phyloP scores from a whole-genome alignment of 1,140 invertebrate genomes.

The Coenobita brevimanus region DNA sequence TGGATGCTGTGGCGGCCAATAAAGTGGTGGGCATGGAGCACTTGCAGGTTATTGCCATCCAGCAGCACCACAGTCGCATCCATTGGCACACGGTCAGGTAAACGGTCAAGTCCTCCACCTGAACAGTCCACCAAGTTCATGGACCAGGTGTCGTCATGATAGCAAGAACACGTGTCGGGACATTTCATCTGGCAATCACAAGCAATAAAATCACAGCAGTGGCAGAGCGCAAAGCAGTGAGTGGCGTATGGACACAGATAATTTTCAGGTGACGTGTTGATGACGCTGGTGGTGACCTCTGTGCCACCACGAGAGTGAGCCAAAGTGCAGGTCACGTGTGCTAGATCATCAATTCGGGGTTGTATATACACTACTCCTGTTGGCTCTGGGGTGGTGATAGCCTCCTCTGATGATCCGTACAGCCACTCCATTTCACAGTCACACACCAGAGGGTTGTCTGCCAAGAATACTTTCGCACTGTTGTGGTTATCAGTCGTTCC shows the following conservation, averaged over 20 bases:
- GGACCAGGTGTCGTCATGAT: conserved; percentile 92
- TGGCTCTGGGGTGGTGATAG: conserved; percentile 81
- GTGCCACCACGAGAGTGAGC: conserved; percentile 71
- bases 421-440: conserved; percentile 91
- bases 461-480: conserved; percentile 92
- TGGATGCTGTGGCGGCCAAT: conserved; percentile 93
- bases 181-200: conserved; percentile 97
- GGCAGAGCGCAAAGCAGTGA: conserved; percentile 93
- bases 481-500: conserved; percentile 80
- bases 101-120: conserved; percentile 80
- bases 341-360: conserved; percentile 89
- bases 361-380: conserved; percentile 80
- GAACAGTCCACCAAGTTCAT: conserved; percentile 94
- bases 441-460: conserved; percentile 91
- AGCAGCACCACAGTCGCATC: conserved; percentile 92
- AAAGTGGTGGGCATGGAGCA: conserved; percentile 90
- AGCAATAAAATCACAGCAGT: conserved; percentile 95
- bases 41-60: conserved; percentile 88
- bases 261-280: conserved; percentile 86
- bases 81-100: conserved; percentile 92
- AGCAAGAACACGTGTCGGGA: conserved; percentile 91
- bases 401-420: conserved; percentile 85
- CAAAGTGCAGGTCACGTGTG: conserved; percentile 77
- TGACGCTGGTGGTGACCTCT: conserved; percentile 72
- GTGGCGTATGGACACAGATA: conserved; percentile 93